Evolutionary conservation across 37 sponge, comb jelly and placozoan species (phyloP).

Genomic region (Petrosia ficiformis): DNA sequence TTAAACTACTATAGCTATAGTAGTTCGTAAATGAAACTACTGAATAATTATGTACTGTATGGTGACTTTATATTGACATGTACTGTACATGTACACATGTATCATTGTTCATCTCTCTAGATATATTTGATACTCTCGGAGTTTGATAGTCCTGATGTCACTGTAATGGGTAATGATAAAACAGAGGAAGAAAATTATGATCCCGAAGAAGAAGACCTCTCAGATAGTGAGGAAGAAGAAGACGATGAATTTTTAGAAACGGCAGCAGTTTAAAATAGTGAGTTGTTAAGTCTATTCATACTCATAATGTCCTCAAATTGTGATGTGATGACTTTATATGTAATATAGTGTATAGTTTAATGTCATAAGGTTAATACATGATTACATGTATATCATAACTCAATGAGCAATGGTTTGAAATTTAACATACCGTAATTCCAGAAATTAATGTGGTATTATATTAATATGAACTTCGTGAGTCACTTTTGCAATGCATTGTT

Average conservation of each 20-base stretch:
- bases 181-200: not conserved
- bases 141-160: conserved; percentile 9
- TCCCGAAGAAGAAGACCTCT: conserved; percentile 44
- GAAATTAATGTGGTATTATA: too few relatives aligned
- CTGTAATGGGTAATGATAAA: not conserved
- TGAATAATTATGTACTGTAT: not conserved
- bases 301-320: too few relatives aligned
- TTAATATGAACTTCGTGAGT: too few relatives aligned
- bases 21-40: not conserved
- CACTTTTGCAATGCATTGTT: too few relatives aligned
- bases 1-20: not conserved
- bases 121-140: conserved; percentile 55
- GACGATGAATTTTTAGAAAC: conserved; percentile 29
- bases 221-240: conserved; percentile 65
- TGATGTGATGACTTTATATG: too few relatives aligned
- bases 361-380: too few relatives aligned
- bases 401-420: too few relatives aligned
- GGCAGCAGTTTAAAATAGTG: too few relatives aligned
- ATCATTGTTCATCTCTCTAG: conserved; percentile 14
- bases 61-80: not conserved
- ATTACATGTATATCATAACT: too few relatives aligned
- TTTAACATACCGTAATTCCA: too few relatives aligned
- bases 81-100: conserved; percentile 1
- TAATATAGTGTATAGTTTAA: too few relatives aligned
- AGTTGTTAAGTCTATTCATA: too few relatives aligned